A percentile compares a stretch with the other conserved stretches of the same genome.
phyloP scores from a whole-genome alignment of 1,140 invertebrate genomes.

The Araneus ventricosus region DNA sequence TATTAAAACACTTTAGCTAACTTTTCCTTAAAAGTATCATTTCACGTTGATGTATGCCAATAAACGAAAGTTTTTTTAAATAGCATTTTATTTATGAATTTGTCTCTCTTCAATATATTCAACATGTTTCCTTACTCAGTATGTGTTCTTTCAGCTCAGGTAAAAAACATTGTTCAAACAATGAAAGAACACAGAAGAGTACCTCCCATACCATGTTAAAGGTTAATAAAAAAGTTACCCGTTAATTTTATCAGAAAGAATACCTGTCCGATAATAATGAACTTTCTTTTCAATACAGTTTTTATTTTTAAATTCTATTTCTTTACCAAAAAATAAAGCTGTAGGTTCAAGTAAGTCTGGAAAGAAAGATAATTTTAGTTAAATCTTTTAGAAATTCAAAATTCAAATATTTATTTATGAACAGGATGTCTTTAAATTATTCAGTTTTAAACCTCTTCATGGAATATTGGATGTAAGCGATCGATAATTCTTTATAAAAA shows the following conservation, averaged over 20 bases:
- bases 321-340: not conserved
- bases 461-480: no score
- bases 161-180: not conserved
- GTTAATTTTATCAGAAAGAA: not conserved
- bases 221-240: not conserved
- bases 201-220: conserved; percentile 4
- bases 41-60: no score
- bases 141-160: not conserved
- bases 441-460: no score
- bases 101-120: not conserved
- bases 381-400: no score
- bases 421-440: no score
- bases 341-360: not conserved
- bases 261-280: not conserved
- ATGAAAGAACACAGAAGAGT: not conserved
- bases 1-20: no score
- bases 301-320: not conserved
- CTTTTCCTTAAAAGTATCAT: no score
- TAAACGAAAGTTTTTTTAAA: no score
- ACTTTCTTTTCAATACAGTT: not conserved
- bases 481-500: no score
- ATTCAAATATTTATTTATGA: no score
- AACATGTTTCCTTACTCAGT: not conserved
- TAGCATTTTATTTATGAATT: not conserved
- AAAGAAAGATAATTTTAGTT: no score